Evolutionary conservation across 2,888 invertebrate genomes (phyloP).

Genomic region (Diploptera punctata): DNA sequence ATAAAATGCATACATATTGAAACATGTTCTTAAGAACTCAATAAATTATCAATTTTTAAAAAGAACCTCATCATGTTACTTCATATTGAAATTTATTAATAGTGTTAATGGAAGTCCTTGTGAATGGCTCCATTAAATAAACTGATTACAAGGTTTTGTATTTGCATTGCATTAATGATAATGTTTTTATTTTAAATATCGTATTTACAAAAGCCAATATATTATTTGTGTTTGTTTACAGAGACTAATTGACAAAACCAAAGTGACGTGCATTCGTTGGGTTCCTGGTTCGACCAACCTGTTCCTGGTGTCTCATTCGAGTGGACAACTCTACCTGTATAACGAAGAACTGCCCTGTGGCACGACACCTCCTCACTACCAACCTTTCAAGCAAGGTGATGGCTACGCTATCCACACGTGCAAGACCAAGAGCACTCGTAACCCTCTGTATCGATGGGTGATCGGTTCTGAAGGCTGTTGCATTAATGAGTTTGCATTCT

Average conservation of each 20-base stretch:
- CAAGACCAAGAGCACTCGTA: constrained; percentile 94
- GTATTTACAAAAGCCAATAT: not conserved
- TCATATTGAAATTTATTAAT: no score
- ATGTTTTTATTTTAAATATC: no score
- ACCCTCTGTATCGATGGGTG: constrained; percentile 93
- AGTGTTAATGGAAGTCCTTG: no score
- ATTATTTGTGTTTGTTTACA: constrained; percentile 56
- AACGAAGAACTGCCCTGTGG: constrained; percentile 94
- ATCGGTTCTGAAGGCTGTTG: constrained; percentile 80
- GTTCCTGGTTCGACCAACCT: constrained; percentile 93
- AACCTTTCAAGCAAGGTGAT: constrained; percentile 93
- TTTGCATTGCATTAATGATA: no score
- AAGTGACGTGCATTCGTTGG: constrained; percentile 98
- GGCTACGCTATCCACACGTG: constrained; percentile 94
- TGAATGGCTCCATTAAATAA: no score
- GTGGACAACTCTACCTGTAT: constrained; percentile 97
- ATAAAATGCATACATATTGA: no score
- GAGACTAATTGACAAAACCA: constrained; percentile 91
- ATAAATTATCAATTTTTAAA: no score
- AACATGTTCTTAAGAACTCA: no score
- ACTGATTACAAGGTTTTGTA: no score
- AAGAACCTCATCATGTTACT: no score
- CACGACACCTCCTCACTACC: constrained; percentile 90
- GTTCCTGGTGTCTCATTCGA: constrained; percentile 93
- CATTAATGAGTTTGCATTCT: constrained; percentile 97